Percentiles rank a stretch among this genome's conserved stretches.
Conservation (phyloP, 2,888 invertebrate species). For the Panorpa germanica region DNA sequence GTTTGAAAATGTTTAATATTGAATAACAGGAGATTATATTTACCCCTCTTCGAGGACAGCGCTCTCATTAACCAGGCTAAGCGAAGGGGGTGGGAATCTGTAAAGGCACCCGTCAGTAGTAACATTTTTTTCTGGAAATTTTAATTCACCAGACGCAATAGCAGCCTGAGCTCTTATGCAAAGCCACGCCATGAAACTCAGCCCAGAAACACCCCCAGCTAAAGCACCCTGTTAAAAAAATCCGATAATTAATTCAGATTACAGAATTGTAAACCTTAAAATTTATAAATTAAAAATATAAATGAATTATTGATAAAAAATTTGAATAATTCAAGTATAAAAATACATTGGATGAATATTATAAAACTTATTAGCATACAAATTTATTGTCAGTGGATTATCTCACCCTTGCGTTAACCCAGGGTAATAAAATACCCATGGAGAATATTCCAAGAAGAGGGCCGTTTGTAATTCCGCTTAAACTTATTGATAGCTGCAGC, state of each 20-base stretch:
- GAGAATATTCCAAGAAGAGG: conserved; percentile 48
- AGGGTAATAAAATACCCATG: conserved; percentile 46
- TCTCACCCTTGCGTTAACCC: conserved; percentile 36
- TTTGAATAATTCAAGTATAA: conserved; percentile 8
- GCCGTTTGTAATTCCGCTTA: conserved; percentile 44
- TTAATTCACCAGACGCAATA: conserved; percentile 26
- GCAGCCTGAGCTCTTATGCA: conserved; percentile 31
- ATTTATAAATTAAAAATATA: conserved; percentile 5
- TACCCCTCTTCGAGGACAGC: too few relatives aligned
- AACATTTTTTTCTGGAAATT: conserved; percentile 28
- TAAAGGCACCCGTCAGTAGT: conserved; percentile 31
- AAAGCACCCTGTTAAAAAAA: conserved; percentile 26
- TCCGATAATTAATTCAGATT: conserved; percentile 8
- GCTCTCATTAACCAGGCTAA: too few relatives aligned
- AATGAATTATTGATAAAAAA: conserved; percentile 4
- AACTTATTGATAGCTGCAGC: conserved; percentile 43
- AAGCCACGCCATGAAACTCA: conserved; percentile 32
- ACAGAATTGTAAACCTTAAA: background rate
- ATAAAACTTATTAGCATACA: conserved; percentile 10
- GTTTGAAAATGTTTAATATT: too few relatives aligned
- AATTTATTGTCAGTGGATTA: background rate
- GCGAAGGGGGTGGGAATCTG: too few relatives aligned
- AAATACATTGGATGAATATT: conserved; percentile 5
- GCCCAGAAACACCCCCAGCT: conserved; percentile 29
- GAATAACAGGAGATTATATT: too few relatives aligned